Evolutionary conservation across 2,113 vertebrate genomes (phyloP), one percentile per base, ranked within the genome.

Genomic region (Ochotona curzoniae): DNA sequence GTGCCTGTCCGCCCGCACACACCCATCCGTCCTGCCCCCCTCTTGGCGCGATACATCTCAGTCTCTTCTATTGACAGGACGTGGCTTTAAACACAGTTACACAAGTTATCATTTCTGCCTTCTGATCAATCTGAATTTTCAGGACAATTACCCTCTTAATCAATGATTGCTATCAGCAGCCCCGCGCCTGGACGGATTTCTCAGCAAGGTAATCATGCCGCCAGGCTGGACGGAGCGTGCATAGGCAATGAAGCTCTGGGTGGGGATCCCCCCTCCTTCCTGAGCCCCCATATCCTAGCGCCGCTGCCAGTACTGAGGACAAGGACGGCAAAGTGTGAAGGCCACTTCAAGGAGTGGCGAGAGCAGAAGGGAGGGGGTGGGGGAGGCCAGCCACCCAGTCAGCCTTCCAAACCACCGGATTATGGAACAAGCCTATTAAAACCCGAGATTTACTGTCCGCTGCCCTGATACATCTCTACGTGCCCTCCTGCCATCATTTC

Each of bases 61-160:
- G 94, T 97, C 97, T 98, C 97, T 95, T 97, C 97, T 98, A 98
- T 97, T 98, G 98, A 98, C 97, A 98, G 97, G 97, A 97, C 97
- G 96, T 97, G 98, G 98, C 97, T 98, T 98, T 98, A 98, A 98
- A 98, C 98, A 98, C 97, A 98, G 98, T 97, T 97, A 98, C 98
- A 98, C 98, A 98, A 98, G 98, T 98, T 98, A 98, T 98, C 98
- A 98, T 98, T 98, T 98, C 98, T 97, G 98, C 97, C 97, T 98
- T 98, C 97, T 98, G 98, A 98, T 98, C 98, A 98, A 98, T 98
- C 98, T 98, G 97, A 98, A 98, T 98, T 98, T 98, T 98, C 98
- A 98, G 98, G 98, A 97, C 98, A 98, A 98, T 98, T 98, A 98
- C 98, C 97, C 97, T 97, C 98, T 98, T 98, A 98, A 98, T 98